A percentile compares a stretch with the other conserved stretches of the same genome.
These are phyloP conservation scores for Hylyphantes graminicola DNA, from an alignment of 1,140 invertebrate genomes.

Conservation along the genomic window DNA sequence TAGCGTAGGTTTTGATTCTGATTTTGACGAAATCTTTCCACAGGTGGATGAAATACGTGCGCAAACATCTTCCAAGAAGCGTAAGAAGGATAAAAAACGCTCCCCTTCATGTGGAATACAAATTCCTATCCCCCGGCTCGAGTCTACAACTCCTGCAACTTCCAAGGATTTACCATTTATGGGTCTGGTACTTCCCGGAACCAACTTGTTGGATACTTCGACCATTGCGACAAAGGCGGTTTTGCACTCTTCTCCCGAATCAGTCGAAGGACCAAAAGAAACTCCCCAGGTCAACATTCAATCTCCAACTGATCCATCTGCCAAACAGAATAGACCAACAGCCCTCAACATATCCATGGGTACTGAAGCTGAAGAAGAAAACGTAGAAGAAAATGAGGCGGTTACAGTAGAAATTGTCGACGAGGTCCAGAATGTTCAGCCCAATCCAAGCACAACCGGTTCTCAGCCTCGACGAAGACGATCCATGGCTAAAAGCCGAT, in stretches of 20 bases:
- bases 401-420: background rate
- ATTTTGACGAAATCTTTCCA: constrained; percentile 74
- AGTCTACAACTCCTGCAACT: constrained; percentile 2
- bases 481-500: background rate
- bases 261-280: background rate
- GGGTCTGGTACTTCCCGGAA: constrained; percentile 16
- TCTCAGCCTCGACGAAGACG: background rate
- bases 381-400: background rate
- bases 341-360: background rate
- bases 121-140: constrained; percentile 39
- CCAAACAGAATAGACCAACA: constrained; percentile 1
- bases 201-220: constrained; percentile 25
- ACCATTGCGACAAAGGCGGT: background rate
- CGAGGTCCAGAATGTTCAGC: background rate
- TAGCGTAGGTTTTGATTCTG: constrained; percentile 94
- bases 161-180: constrained; percentile 18
- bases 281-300: background rate
- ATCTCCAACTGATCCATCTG: background rate
- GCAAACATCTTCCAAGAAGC: constrained; percentile 60
- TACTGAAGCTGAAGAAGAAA: background rate
- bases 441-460: background rate
- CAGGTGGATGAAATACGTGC: constrained; percentile 12
- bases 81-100: constrained; percentile 62
- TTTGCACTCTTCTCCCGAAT: constrained; percentile 16
- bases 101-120: constrained; percentile 40